Evolutionary conservation across 2,888 invertebrate species (phyloP).

Genomic region (Scaptodrosophila latifasciaeformis): DNA sequence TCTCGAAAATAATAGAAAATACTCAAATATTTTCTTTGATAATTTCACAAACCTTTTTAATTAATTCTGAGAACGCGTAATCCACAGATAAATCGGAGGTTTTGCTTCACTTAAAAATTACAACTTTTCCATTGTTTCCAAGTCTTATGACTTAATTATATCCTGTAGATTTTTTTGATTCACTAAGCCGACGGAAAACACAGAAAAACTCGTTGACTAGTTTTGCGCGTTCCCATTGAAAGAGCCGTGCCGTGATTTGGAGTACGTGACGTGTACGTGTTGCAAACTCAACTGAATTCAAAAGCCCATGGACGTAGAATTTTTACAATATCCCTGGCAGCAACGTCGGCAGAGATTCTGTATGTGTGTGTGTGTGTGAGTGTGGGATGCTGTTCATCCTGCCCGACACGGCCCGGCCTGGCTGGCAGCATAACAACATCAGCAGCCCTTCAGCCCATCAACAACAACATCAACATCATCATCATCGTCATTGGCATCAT

Average conservation of each 20-base stretch:
- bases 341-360: slow-evolving; percentile 1
- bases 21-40: no score
- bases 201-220: slow-evolving; percentile 37
- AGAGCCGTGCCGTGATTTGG: slow-evolving; percentile 9
- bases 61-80: no score
- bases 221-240: slow-evolving; percentile 29
- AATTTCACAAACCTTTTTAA: no score
- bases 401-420: slow-evolving; percentile 27
- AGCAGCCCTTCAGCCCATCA: no score
- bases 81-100: no score
- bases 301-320: slow-evolving; percentile 56
- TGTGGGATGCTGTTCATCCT: slow-evolving; percentile 32
- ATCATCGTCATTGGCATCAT: slow-evolving; percentile 42
- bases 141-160: no score
- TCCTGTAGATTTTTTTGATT: no score
- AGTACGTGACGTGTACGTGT: slow-evolving; percentile 48
- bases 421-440: slow-evolving; percentile 21
- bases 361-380: slow-evolving; percentile 17
- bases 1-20: no score
- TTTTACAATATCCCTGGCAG: slow-evolving; percentile 54
- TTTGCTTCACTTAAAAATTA: no score
- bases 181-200: slow-evolving; percentile 43
- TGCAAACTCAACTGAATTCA: slow-evolving; percentile 62
- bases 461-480: slow-evolving; percentile 12
- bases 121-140: no score